Conservation (phyloP, 2,797 vertebrate genomes). For the Glyptemys insculpta region DNA sequence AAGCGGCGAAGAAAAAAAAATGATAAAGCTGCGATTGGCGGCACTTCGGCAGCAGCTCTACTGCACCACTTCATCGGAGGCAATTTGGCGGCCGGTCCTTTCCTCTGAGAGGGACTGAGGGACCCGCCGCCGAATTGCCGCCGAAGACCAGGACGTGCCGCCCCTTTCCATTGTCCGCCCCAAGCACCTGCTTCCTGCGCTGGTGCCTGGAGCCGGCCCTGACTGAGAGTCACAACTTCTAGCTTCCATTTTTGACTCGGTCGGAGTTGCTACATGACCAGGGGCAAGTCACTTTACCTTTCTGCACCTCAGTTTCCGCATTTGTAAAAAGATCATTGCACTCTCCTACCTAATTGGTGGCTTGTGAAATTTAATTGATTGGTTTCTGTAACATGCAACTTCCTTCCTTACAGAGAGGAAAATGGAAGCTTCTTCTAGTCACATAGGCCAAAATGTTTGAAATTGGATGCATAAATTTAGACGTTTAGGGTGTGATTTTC, state of each 20-base stretch:
- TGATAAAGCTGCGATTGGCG: too few species aligned
- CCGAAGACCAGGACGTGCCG: too few species aligned
- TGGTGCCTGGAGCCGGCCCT: too few species aligned
- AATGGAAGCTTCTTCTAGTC: neutral
- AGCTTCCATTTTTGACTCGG: neutral
- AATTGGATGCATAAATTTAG: neutral
- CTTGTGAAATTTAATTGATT: neutral
- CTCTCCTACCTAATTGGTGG: neutral
- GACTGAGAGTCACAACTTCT: rapidly evolving
- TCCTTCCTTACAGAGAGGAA: rapidly evolving
- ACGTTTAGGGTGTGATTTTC: neutral
- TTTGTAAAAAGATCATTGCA: neutral
- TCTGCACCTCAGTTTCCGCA: neutral
- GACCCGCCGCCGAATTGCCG: too few species aligned
- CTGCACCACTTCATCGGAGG: too few species aligned
- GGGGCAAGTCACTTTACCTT: neutral
- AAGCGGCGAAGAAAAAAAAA: too few species aligned
- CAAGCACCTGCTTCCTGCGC: too few species aligned
- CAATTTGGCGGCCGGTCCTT: too few species aligned
- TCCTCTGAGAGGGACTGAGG: too few species aligned
- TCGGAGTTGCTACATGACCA: rapidly evolving
- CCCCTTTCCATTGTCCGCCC: too few species aligned
- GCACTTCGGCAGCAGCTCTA: too few species aligned
- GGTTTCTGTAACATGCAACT: neutral
- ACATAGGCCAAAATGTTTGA: neutral